Evolutionary conservation across 2,888 invertebrate genomes (phyloP), one percentile per base, ranked within the genome.

Genomic region (Pemphredon lugubris): DNA sequence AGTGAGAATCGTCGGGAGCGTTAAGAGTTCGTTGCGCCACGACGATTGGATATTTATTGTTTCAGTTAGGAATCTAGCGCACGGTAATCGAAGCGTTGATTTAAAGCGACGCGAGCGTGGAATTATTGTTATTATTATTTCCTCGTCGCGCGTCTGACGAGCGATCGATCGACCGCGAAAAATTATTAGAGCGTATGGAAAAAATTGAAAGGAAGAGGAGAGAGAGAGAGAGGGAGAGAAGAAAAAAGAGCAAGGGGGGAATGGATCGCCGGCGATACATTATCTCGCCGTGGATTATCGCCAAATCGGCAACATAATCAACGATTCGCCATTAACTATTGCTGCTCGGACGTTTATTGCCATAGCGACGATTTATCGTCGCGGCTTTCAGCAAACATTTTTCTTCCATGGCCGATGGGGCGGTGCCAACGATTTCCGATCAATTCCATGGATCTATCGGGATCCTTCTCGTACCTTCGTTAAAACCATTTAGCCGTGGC

Each of bases 271-370:
- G 54, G 32, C 32, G 58, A 66, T 63, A 48, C 51, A 64, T 44
- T 37, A 53, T 13, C 14, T 26, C 21, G 37, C 20, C 45, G 21
- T 45, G 73, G 73, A 78, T 78, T 73, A 79, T 79, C 76, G 53
- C 37, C 61, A 65, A 75, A 75, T 78, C 68, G 51, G 54, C 61
- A 59, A 63, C 66, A 70, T 73, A 79, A 78, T 78, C 79, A 64
- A 70, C 64, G 55, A 59, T 58, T 65, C 61, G 26, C 75, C 69
- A 70, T 70, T 67, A 79, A 73, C 73, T 58, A 64, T 67, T 45
- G 61, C 14, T 50, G 58, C 47, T 57, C 14, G 50, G 77, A 78
- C 79, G 66, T 78, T 78, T 78, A 78, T 79, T 69, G 77, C 66
- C 45, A 34, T 45, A n/a, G 16, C 37, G 23, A 16, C 37, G 73